phyloP scores from a whole-genome alignment of 2,888 invertebrate species.

The Beris morrisii region DNA sequence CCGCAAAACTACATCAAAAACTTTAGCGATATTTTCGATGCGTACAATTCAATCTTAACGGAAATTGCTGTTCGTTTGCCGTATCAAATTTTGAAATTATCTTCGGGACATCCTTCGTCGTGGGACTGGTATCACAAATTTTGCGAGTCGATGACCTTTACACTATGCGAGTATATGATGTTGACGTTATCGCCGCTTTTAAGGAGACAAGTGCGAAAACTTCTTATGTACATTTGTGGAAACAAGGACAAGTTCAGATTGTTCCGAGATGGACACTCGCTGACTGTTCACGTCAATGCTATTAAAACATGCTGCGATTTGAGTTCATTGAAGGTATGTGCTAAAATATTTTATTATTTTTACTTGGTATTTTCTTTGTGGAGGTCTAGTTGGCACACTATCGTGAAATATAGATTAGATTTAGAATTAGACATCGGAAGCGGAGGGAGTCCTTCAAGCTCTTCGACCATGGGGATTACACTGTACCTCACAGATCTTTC shows the following conservation, averaged over 20 bases:
- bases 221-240: conserved; percentile 89
- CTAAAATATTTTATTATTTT: conserved; percentile 26
- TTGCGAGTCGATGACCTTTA: conserved; percentile 63
- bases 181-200: conserved; percentile 70
- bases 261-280: conserved; percentile 88
- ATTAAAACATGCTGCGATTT: conserved; percentile 57
- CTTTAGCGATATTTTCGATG: conserved; percentile 89
- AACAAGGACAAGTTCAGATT: conserved; percentile 95
- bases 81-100: conserved; percentile 73
- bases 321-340: conserved; percentile 50
- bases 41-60: conserved; percentile 90
- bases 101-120: conserved; percentile 53
- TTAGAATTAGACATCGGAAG: no score
- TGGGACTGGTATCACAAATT: conserved; percentile 66
- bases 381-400: no score
- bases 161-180: conserved; percentile 94
- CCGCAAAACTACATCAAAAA: conserved; percentile 90
- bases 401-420: no score
- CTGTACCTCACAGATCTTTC: no score
- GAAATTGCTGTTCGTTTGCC: conserved; percentile 93
- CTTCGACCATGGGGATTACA: no score
- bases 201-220: conserved; percentile 87
- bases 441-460: no score
- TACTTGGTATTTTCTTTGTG: no score
- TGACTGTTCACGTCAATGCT: conserved; percentile 84